Base-by-base conservation (phyloP, 2,113 vertebrate species). In the Eurypyga helias region DNA sequence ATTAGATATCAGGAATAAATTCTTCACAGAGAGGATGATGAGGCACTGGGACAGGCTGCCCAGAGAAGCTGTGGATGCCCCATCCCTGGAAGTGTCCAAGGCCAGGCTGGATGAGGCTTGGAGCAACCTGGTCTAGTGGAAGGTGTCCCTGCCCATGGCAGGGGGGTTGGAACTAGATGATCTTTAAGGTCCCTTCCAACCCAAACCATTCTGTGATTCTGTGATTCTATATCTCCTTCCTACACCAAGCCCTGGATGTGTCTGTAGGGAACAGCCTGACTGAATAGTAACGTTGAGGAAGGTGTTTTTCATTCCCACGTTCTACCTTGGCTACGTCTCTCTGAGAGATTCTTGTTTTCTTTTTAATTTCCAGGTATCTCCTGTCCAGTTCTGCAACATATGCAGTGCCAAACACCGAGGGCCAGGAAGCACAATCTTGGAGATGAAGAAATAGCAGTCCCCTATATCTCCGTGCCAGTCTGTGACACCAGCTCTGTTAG, bases 401-500 rank as follows among this genome's bases (percentile, higher is more conserved):
- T 99, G 99, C 98, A 99, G 99, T 69, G 99, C 99, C 25, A 99
- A 99, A 96, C 98, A 97, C 77, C 98, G 99, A 34, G 98, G 99
- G 5, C 99, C 99, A 5, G 99, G 99, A 95, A 99, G 99, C 24
- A 98, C 99, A 58, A 98, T 99, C 75, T 96, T 99, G 89, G 99
- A 99, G 64, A 98, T 99, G 97, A 98, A 98, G 79, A 98, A 98
- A 76, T 98, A 98, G 96, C 62, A 61, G 21, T 51, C 20, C 13
- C 38, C 4, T 81, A 24, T 33, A 48, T 82, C 43, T 76, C 31
- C 19, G 2, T 31, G 26, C 38, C 21, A 58, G 51, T 55, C 49
- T 89, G 41, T 67, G 36, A 60, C 75, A 82, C 36, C 31, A 76
- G 5, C 43, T 71, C 34, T 90, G 6, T 69, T 82, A 89, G 38